These are phyloP conservation scores for Thumatha senex DNA, from an alignment of 2,888 invertebrate genomes.

Conservation along the genomic window DNA sequence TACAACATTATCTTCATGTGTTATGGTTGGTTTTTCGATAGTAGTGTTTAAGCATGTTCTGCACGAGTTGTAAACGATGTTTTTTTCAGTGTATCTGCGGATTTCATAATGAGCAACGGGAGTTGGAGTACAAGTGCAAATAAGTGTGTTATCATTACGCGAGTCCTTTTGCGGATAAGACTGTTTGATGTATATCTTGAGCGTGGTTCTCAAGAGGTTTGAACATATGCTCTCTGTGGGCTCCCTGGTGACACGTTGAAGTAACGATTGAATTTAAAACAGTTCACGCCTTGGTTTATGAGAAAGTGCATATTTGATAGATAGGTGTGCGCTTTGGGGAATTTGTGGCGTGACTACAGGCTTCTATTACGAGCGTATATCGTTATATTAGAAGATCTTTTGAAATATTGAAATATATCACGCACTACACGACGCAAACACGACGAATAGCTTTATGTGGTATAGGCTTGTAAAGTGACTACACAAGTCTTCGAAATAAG, in stretches of 20 bases:
- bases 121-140: conserved; percentile 48
- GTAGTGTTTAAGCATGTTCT: conserved; percentile 13
- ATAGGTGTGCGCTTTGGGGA: neutral
- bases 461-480: no score
- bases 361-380: no score
- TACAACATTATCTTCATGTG: neutral
- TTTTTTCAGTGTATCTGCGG: conserved; percentile 45
- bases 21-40: conserved; percentile 6
- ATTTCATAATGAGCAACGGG: conserved; percentile 60
- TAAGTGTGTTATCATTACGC: conserved; percentile 47
- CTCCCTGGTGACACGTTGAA: conserved; percentile 5
- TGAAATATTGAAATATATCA: no score
- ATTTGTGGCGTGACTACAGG: neutral
- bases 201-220: conserved; percentile 13
- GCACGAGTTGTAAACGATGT: conserved; percentile 31
- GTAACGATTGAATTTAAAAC: conserved; percentile 4
- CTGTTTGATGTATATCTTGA: conserved; percentile 39
- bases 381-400: neutral
- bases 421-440: no score
- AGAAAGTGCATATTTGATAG: neutral
- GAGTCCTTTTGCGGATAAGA: conserved; percentile 27
- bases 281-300: neutral
- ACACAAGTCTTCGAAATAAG: no score
- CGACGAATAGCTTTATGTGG: no score
- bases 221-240: neutral